Percentiles rank a stretch among this genome's conserved stretches.
Conservation (phyloP, 2,888 invertebrate species). For the Cylloceria caligata region DNA sequence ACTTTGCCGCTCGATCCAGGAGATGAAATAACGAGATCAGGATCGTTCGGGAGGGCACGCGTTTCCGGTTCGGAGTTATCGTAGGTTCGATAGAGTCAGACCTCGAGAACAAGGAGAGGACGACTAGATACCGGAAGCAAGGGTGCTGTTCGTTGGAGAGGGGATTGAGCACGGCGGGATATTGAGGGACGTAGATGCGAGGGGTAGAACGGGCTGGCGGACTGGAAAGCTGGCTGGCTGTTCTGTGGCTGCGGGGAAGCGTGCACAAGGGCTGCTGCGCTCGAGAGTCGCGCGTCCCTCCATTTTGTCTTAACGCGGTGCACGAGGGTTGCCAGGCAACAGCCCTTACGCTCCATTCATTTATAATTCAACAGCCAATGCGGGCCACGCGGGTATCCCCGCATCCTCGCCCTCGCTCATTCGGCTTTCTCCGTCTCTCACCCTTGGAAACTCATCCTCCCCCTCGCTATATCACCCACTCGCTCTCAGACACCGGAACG, state of each 20-base stretch:
- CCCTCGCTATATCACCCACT: slow-evolving; percentile 23
- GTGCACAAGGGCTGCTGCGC: slow-evolving; percentile 66
- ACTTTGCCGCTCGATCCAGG: no score
- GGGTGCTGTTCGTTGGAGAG: not conserved
- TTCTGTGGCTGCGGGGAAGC: slow-evolving; percentile 72
- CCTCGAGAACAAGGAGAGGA: slow-evolving; percentile 8
- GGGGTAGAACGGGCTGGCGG: slow-evolving; percentile 56
- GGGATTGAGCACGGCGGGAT: slow-evolving; percentile 5
- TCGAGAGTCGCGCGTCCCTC: slow-evolving; percentile 75
- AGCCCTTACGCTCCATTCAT: slow-evolving; percentile 85
- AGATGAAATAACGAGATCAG: slow-evolving; percentile 70
- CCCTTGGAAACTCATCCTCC: slow-evolving; percentile 30
- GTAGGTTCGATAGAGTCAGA: not conserved
- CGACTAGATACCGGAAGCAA: slow-evolving; percentile 33
- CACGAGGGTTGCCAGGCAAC: slow-evolving; percentile 84
- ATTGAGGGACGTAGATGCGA: slow-evolving; percentile 8
- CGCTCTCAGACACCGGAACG: slow-evolving; percentile 61
- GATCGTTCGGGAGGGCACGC: slow-evolving; percentile 56
- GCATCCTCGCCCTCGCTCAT: slow-evolving; percentile 66
- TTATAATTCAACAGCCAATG: slow-evolving; percentile 85
- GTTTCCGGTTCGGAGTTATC: slow-evolving; percentile 31
- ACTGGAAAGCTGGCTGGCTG: slow-evolving; percentile 70
- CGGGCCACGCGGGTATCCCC: slow-evolving; percentile 84
- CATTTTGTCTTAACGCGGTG: slow-evolving; percentile 84
- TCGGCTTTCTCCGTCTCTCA: slow-evolving; percentile 56